Base-by-base conservation (phyloP, 1,140 invertebrate genomes). In the Drosophila guanche region DNA sequence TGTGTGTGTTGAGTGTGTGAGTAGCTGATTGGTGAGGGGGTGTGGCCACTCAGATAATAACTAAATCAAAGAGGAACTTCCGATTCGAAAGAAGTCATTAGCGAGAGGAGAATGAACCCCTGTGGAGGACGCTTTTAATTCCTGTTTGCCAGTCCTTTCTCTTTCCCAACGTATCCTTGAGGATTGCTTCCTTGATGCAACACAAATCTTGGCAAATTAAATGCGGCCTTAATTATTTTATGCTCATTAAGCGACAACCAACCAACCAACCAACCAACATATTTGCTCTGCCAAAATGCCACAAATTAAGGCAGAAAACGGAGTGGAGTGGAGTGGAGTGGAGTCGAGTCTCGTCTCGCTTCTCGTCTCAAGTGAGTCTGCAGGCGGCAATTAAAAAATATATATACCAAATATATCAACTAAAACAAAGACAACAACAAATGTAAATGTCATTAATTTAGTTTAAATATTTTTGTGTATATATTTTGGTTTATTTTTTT, bases 201-300 rank as follows among this genome's bases (percentile, higher is more conserved):
- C 42, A 70, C 56, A 78, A 75, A 76, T 65, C 46, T 57, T 83
- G 65, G 54, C 66, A 71, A 81, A 75, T 81, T 77, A 86, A 86
- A 80, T 74, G 57, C 67, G 77, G 69, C 65, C 77, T 88, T 88
- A 86, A 88, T 88, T 86, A 86, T 88, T 86, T 86, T 69, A 75
- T 86, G 81, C 83, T 88, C 83, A 86, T 86, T 86, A 86, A 88
- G 60, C 73, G 73, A 37, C 10, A 37, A 37, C 5, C 33, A 10
- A 3, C 33, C 51, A 63, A 57, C 42, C 16, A 20, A 20, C 16
- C 16, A 20, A 46, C 45, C 48, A 10, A 70, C 58, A 67, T 65
- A 57, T 75, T 75, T 79, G 66, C 69, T 56, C 53, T 60, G 61
- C 23, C 63, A 55, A 63, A 67, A 63, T 74, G 62, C 14, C 77